Base-by-base conservation (phyloP, 2,113 vertebrate genomes). In the Zapus hudsonius region DNA sequence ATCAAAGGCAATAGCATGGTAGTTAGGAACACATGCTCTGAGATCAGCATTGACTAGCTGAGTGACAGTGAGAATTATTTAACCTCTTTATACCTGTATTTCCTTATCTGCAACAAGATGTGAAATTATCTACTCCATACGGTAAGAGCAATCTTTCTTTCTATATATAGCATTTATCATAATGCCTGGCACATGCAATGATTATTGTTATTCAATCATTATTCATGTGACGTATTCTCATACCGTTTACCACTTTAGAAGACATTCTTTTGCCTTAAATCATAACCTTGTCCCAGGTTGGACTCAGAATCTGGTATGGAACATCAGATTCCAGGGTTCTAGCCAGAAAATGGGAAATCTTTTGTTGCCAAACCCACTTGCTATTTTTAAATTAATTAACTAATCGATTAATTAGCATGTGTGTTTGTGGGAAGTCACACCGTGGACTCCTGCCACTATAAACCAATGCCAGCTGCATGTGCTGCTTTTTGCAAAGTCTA, bases 1-100 rank as follows among this genome's bases (percentile, higher is more conserved):
- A 16, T 64, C 36, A 89, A 44, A 78, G 87, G 85, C 7, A 85
- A 38, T 17, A 75, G 52, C 84, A 79, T 2, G 42, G 29, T 36
- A 23, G 70, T 91, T 82, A 91, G 74, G 47, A 91, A 11, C n/a
- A 66, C 5, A 3, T 19, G 57, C 57, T 76, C 80, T 40, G 38
- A 80, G 80, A 44, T 82, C 66, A 81, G 27, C 3, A 64, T 2
- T 90, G 86, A 31, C 61, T 61, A 61, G 23, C 63, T 91, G 13
- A 94, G 75, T 84, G 61, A 87, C n/a, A 17, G 36, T 55, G 27
- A 76, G 36, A 67, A 10, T 90, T 59, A 88, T 23, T 86, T 85
- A 78, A 81, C 57, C 29, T 66, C 67, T 85, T 31, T 94, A 20
- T 66, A 16, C 73, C 69, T 87, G 79, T 22, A 74, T 75, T 89